A percentile compares a stretch with the other conserved stretches of the same genome.
Conservation (phyloP, 2,888 invertebrate species). For the Acleris cristana region DNA sequence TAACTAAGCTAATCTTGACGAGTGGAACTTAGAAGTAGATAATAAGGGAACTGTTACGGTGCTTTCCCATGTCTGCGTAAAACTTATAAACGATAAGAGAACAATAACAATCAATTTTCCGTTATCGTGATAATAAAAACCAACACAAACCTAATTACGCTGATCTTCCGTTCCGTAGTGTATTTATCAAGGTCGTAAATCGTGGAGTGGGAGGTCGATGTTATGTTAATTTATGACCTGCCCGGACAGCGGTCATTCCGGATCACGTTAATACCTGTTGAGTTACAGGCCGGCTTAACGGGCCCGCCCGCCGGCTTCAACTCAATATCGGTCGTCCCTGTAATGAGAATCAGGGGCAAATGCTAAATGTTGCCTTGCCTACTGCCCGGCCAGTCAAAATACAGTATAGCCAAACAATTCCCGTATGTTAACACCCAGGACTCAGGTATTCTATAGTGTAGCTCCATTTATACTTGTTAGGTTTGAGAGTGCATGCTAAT, state of each 20-base stretch:
- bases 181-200: constrained; percentile 60
- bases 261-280: constrained; percentile 80
- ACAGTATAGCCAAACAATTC: too few species aligned
- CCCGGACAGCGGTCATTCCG: constrained; percentile 69
- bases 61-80: too few species aligned
- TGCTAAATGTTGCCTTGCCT: neutral
- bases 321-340: neutral
- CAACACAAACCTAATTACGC: constrained; percentile 39
- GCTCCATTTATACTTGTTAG: too few species aligned
- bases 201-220: constrained; percentile 49
- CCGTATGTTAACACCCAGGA: too few species aligned
- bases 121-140: too few species aligned
- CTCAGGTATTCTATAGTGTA: too few species aligned
- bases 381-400: neutral
- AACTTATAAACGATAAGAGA: too few species aligned
- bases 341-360: neutral
- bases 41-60: too few species aligned
- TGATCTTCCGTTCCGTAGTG: constrained; percentile 33
- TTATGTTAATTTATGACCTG: constrained; percentile 67
- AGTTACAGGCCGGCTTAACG: constrained; percentile 71
- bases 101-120: too few species aligned
- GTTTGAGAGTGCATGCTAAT: too few species aligned
- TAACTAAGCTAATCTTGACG: too few species aligned
- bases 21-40: too few species aligned
- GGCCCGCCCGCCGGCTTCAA: constrained; percentile 50